Base-by-base conservation (phyloP, 2,888 invertebrate species). In the Micropterix aruncella region DNA sequence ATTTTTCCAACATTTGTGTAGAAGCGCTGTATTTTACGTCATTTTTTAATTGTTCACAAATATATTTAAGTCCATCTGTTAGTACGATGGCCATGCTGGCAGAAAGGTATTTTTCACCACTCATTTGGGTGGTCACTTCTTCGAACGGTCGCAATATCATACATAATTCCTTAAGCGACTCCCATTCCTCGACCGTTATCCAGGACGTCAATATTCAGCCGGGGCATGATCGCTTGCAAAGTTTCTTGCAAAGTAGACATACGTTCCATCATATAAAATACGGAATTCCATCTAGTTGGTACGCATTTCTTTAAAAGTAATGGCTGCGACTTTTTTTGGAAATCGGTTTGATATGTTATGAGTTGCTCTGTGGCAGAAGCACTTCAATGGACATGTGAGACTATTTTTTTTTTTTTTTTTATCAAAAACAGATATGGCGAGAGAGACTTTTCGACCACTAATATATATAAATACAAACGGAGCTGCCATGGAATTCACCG, bases 361-460 rank as follows among this genome's bases (percentile, higher is more conserved):
- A 53, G 47, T 48, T 56, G 51, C 37, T 50, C 43, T 27, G 52
- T 42, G 43, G 53, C 38, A 36, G 19, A 7, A 43, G 48, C 37
- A 42, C 54, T 56, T 44, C 52, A 48, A 47, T 51, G 53, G 40
- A 56, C 55, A 48, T 54, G 50, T 2, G 19, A 36, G 2, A 55
- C 52, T 27, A 54, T 47, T 12, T 14, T 40, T 40, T 49, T 51
- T 16, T 52, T 42, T 47, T 54, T 54, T 15, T 46, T 19, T 18
- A 18, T 18, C 5, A 16, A 7, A 39, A 49, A 36, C 39, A 40
- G 44, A n/a, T 44, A 36, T 37, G 16, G 14, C 43, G 43, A 40
- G 7, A 51, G 19, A 7, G 44, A 41, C 19, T 44, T 44, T 19
- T 51, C 43, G 1, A 46, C 40, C n/a, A 53, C 45, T 43, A 51